Base-by-base conservation (phyloP, 2,888 invertebrate genomes). In the Nineta flava region DNA sequence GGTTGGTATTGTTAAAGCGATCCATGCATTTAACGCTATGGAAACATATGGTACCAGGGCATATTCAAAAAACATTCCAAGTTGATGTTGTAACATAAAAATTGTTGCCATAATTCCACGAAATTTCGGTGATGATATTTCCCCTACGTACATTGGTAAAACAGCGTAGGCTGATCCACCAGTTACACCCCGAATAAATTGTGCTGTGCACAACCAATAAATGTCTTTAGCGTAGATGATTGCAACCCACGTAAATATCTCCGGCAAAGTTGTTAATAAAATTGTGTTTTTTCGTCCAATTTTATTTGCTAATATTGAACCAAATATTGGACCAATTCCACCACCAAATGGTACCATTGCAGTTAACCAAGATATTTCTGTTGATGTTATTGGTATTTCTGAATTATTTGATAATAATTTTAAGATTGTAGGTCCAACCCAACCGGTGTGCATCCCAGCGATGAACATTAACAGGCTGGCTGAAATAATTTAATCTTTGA, bases 261-360 rank as follows among this genome's bases (percentile, higher is more conserved):
- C 69, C 0, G 78, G 76, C 9, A 76, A 55, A 1, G 75, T 75
- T 13, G 75, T 69, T 34, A 74, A 59, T 17, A 77, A 67, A 4
- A 78, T 62, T 34, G 75, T 73, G 2, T 67, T 69, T 59, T 77
- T 79, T 9, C 79, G 69, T 19, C 79, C 79, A 53, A 74, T 69
- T 54, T 68, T 66, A 60, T 79, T 77, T 52, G 77, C 76, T 53
- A 74, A 63, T 60, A 77, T 71, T n/a, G 76, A 77, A 17, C 77
- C 71, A 16, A 76, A 67, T n/a, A 76, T 62, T 16, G 74, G 74
- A 46, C 76, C 76, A 44, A 76, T 63, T 12, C 75, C 72, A 1
- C 75, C 75, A 56, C 76, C 77, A 48, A 77, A 64, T 54, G 77
- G 72, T 67, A 74, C 74, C 57, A 77, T 69, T 44, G 76, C 76